Evolutionary conservation across 2,888 invertebrate species (phyloP).

Genomic region (Phymatocera aterrima): DNA sequence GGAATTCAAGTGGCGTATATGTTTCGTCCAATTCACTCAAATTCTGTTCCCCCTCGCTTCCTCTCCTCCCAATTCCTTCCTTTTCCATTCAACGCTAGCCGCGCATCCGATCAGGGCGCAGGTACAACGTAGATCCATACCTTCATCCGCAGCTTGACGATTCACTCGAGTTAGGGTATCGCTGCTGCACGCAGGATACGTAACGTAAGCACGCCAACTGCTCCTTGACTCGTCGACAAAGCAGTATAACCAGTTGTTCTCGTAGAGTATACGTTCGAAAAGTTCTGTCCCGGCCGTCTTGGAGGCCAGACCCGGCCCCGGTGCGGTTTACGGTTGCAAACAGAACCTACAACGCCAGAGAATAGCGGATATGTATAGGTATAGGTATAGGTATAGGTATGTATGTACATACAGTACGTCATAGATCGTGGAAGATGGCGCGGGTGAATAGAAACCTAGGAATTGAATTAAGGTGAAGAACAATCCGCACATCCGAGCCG

Average conservation of each 20-base stretch:
- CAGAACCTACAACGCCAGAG: too few species aligned
- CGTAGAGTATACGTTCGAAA: not conserved
- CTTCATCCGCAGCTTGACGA: not conserved
- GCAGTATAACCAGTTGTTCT: slow-evolving; percentile 32
- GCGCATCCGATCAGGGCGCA: too few species aligned
- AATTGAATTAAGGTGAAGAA: slow-evolving; percentile 23
- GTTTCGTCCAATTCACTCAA: not conserved
- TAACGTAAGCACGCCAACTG: not conserved
- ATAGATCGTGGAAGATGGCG: not conserved
- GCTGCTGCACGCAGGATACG: not conserved
- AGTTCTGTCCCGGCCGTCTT: not conserved
- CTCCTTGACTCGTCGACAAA: not conserved
- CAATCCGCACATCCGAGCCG: slow-evolving; percentile 13
- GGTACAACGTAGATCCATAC: not conserved
- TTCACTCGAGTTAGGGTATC: not conserved
- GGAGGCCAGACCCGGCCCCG: not conserved
- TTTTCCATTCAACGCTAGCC: not conserved
- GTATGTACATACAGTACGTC: too few species aligned
- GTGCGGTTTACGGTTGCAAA: too few species aligned
- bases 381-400: too few species aligned
- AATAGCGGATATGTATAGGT: too few species aligned
- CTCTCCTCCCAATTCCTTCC: not conserved
- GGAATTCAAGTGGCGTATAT: not conserved
- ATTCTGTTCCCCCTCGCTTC: not conserved
- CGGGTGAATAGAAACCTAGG: not conserved